A percentile compares a stretch with the other conserved stretches of the same genome.
Conservation (phyloP, 1,140 invertebrate species). For the Musca domestica region DNA sequence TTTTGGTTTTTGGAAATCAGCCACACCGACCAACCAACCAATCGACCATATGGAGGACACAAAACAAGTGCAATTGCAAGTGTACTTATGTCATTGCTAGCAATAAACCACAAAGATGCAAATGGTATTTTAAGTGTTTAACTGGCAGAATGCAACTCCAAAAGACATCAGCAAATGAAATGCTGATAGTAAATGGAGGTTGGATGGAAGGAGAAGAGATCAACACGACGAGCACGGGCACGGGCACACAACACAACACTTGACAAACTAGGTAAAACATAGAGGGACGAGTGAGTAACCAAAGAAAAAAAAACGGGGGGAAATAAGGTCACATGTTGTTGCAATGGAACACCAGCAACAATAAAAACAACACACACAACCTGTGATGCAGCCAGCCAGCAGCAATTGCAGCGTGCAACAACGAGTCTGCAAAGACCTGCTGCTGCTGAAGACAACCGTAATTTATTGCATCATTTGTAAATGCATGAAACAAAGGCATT, state of each 20-base stretch:
- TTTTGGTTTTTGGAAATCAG: too few relatives aligned
- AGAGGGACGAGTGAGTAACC: too few relatives aligned
- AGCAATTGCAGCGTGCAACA: not conserved
- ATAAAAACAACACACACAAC: slow-evolving; percentile 34
- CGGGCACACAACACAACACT: not conserved
- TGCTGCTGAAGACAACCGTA: slow-evolving; percentile 11
- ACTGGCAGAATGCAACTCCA: not conserved
- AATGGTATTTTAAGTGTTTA: slow-evolving; percentile 20
- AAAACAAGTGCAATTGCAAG: slow-evolving; percentile 2
- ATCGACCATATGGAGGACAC: too few relatives aligned
- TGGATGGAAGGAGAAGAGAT: too few relatives aligned
- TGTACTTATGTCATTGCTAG: too few relatives aligned
- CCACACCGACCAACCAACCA: too few relatives aligned
- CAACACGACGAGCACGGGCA: too few relatives aligned
- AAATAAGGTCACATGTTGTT: slow-evolving; percentile 15
- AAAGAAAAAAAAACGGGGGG: too few relatives aligned
- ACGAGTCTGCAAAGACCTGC: too few relatives aligned
- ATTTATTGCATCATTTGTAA: slow-evolving; percentile 25
- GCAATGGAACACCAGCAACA: slow-evolving; percentile 30
- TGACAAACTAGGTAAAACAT: slow-evolving; percentile 6
- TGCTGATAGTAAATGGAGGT: too few relatives aligned
- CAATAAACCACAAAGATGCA: slow-evolving; percentile 14
- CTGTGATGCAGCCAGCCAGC: not conserved
- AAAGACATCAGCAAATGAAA: too few relatives aligned
- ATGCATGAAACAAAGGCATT: slow-evolving; percentile 23